phyloP scores from a whole-genome alignment of 2,113 vertebrate genomes.

The Colaptes auratus region DNA sequence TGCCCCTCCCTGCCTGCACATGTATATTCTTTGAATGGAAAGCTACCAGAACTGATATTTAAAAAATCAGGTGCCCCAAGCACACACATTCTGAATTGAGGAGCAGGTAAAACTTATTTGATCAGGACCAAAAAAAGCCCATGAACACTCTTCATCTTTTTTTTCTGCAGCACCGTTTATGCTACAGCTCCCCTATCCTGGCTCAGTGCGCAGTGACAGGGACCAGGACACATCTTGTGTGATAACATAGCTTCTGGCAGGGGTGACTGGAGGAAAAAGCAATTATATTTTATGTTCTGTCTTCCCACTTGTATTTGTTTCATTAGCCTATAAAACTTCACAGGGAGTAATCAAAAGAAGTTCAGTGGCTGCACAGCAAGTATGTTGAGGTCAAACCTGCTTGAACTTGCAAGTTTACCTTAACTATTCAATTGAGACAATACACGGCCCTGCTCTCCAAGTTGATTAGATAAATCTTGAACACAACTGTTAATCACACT shows the following conservation, averaged over 20 bases:
- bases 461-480: conserved; percentile 28
- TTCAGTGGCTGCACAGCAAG: neutral
- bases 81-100: neutral
- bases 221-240: neutral
- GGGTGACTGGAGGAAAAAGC: neutral
- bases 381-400: conserved; percentile 18
- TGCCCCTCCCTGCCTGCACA: fast-evolving
- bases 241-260: neutral
- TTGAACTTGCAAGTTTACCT: conserved; percentile 29
- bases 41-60: neutral
- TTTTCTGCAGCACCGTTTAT: neutral
- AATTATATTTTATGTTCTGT: conserved; percentile 34
- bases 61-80: neutral
- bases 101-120: neutral
- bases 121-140: neutral
- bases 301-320: conserved; percentile 14
- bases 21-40: neutral
- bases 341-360: conserved; percentile 22
- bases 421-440: neutral
- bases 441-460: conserved; percentile 14
- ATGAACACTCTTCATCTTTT: neutral
- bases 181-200: neutral
- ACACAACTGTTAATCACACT: conserved; percentile 20
- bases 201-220: neutral
- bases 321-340: conserved; percentile 43